These are phyloP conservation scores for Staurois parvus DNA, from an alignment of 2,797 vertebrate genomes.

Conservation along the genomic window DNA sequence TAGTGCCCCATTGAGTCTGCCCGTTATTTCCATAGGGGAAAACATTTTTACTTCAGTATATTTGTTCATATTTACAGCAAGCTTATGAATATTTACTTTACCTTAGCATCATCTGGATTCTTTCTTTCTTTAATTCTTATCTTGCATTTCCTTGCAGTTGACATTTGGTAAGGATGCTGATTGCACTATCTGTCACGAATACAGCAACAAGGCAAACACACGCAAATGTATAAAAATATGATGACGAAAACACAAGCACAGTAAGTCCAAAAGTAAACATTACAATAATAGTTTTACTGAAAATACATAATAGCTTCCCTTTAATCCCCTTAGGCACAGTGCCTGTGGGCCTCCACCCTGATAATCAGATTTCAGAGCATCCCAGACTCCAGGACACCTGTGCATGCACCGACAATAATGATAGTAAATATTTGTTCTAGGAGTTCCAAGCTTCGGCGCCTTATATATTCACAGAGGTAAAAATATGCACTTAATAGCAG, in stretches of 20 bases:
- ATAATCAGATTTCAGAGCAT: not conserved
- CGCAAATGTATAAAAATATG: not conserved
- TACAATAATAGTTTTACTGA: not conserved
- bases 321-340: not conserved
- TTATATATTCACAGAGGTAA: constrained; percentile 4
- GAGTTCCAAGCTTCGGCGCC: not conserved
- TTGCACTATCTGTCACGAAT: not conserved
- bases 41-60: no score
- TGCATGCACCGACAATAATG: not conserved
- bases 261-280: not conserved
- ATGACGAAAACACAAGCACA: not conserved
- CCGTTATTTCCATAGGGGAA: no score
- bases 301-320: not conserved
- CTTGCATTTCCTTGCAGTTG: no score
- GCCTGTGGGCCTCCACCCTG: not conserved
- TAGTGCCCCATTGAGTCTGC: no score
- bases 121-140: no score
- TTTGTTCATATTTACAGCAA: no score
- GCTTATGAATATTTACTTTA: no score
- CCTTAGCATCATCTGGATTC: no score
- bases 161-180: not conserved
- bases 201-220: not conserved
- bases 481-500: constrained; percentile 27
- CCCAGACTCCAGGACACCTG: not conserved
- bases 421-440: not conserved